Percentiles rank a stretch among this genome's conserved stretches.
These are phyloP conservation scores for Lepisosteus osseus DNA, from an alignment of 2,113 vertebrate species.

Conservation along the genomic window DNA sequence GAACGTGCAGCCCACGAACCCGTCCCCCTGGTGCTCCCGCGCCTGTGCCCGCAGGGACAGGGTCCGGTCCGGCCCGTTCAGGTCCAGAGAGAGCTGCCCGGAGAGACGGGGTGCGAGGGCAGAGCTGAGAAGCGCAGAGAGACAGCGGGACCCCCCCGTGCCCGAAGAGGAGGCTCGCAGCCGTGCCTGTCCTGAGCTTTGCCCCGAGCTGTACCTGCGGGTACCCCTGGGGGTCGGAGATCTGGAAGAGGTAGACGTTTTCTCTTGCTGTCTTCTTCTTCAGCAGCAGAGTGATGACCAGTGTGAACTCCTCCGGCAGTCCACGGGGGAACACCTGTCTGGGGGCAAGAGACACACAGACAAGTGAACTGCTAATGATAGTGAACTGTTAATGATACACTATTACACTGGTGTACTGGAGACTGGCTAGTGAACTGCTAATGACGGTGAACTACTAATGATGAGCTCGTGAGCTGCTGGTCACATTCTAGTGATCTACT, in stretches of 20 bases:
- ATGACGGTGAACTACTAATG: too few species aligned
- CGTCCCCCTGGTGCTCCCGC: neutral
- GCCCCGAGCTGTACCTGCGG: conserved; percentile 73
- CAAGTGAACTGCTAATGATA: too few species aligned
- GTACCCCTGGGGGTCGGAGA: conserved; percentile 81
- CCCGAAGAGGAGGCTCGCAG: too few species aligned
- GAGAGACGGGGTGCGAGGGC: neutral
- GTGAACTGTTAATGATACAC: too few species aligned
- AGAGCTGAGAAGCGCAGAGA: neutral
- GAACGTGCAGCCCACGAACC: conserved; percentile 68
- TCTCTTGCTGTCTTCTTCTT: conserved; percentile 81
- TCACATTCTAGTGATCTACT: too few species aligned
- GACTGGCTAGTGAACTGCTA: too few species aligned
- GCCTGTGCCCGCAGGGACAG: conserved; percentile 74
- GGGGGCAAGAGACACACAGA: conserved; percentile 17
- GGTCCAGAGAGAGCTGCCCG: conserved; percentile 79
- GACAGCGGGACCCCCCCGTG: conserved; percentile 22
- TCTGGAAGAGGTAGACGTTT: conserved; percentile 87
- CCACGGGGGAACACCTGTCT: conserved; percentile 85
- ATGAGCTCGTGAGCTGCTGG: too few species aligned
- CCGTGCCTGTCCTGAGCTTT: too few species aligned
- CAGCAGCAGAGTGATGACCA: conserved; percentile 83
- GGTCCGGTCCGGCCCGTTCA: conserved; percentile 76
- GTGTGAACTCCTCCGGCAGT: conserved; percentile 79
- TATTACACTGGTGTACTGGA: too few species aligned